Evolutionary conservation across 2,888 invertebrate genomes (phyloP).

Genomic region (Hoplodrina ambigua): DNA sequence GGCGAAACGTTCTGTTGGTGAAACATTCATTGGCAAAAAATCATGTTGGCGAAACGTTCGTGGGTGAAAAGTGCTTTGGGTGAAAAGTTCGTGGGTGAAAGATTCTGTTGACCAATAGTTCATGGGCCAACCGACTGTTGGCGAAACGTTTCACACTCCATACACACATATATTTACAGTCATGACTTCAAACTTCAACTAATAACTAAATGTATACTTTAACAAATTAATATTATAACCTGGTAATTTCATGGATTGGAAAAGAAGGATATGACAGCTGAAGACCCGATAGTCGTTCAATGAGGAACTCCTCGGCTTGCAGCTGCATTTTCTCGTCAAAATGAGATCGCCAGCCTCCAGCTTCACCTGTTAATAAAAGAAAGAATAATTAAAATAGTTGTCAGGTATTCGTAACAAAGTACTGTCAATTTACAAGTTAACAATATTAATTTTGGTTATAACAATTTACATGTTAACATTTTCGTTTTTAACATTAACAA

Average conservation of each 20-base stretch:
- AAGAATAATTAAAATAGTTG: neutral
- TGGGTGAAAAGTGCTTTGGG: no score
- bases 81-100: no score
- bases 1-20: no score
- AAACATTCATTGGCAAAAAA: no score
- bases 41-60: no score
- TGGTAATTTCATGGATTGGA: slow-evolving; percentile 71
- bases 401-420: no score
- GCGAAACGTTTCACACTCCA: no score
- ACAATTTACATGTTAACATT: neutral
- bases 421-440: neutral
- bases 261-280: slow-evolving; percentile 80
- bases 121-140: no score
- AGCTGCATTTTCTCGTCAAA: slow-evolving; percentile 83
- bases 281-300: slow-evolving; percentile 72
- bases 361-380: slow-evolving; percentile 74
- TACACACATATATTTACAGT: neutral
- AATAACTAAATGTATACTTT: neutral
- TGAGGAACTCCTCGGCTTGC: slow-evolving; percentile 82
- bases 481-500: no score
- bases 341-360: slow-evolving; percentile 82
- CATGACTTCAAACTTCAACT: neutral
- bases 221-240: slow-evolving; percentile 70
- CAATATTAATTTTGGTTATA: neutral
- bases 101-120: no score